Conservation (phyloP, 2,888 invertebrate species). For the Parochlus steinenii region DNA sequence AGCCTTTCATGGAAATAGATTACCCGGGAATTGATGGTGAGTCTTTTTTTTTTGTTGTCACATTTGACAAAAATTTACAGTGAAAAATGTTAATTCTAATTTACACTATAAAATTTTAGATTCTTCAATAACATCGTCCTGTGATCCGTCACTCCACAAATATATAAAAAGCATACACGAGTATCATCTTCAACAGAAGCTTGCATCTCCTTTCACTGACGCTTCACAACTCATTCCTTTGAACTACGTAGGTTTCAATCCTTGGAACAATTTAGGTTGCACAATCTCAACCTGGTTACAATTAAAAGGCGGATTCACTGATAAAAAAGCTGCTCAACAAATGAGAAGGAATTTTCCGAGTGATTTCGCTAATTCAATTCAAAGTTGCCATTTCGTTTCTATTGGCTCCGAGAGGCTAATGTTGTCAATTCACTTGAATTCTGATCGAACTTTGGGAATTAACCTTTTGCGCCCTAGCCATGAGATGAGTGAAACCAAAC, state of each 20-base stretch:
- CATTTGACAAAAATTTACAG: not conserved
- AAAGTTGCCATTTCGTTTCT: constrained; percentile 26
- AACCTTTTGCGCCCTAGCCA: constrained; percentile 6
- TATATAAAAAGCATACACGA: constrained; percentile 25
- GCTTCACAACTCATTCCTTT: constrained; percentile 27
- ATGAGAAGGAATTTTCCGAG: not conserved
- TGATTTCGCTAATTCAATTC: constrained; percentile 13
- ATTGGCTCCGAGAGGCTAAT: constrained; percentile 27
- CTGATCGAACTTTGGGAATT: constrained; percentile 7
- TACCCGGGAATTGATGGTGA: constrained; percentile 19
- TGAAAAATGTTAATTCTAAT: constrained; percentile 4
- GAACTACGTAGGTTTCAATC: constrained; percentile 21
- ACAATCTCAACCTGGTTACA: constrained; percentile 27
- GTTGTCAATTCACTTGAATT: constrained; percentile 22
- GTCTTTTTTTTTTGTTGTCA: not conserved
- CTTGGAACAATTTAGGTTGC: constrained; percentile 24
- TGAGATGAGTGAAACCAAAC: not conserved
- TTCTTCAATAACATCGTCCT: constrained; percentile 22
- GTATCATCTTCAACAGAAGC: constrained; percentile 23
- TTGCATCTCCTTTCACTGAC: constrained; percentile 24
- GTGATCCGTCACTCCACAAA: constrained; percentile 20
- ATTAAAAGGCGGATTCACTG: constrained; percentile 17
- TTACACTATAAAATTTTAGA: constrained; percentile 17
- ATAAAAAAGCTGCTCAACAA: not conserved
- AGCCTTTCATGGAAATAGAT: constrained; percentile 25